Conservation (phyloP, 2,113 vertebrate species). For the Phalacrocorax carbo region DNA sequence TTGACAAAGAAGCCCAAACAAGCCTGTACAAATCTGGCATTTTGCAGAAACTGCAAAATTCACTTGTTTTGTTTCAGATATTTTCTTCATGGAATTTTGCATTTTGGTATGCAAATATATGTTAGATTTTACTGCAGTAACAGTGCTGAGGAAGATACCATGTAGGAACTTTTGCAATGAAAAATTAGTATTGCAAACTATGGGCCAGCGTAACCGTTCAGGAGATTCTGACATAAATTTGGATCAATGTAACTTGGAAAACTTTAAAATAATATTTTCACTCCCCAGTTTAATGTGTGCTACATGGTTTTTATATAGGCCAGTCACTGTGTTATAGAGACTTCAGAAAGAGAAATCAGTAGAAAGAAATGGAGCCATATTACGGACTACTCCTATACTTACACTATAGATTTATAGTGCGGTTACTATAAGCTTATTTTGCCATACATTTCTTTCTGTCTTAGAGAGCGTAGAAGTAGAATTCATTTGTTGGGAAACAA, state of each 20-base stretch:
- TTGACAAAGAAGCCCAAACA: not conserved
- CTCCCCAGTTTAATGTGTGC: not conserved
- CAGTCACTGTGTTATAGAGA: not conserved
- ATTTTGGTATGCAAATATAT: not conserved
- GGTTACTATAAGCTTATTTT: not conserved
- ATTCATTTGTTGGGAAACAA: not conserved
- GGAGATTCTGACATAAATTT: not conserved
- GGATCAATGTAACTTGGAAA: not conserved
- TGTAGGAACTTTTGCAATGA: accelerated
- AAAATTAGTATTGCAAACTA: not conserved
- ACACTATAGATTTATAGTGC: not conserved
- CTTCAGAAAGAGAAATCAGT: not conserved
- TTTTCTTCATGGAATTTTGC: not conserved
- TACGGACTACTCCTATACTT: not conserved
- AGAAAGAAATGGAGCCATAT: not conserved
- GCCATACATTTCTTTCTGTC: not conserved
- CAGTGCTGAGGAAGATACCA: not conserved
- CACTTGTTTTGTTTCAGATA: not conserved
- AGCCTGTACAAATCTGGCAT: not conserved
- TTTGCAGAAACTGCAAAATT: not conserved
- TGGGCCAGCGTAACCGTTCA: not conserved
- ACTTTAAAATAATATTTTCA: conserved; percentile 16
- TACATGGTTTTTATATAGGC: not conserved
- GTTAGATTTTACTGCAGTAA: not conserved
- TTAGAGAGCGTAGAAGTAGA: not conserved